These are phyloP conservation scores for Motacilla tschutschensis DNA, from an alignment of 2,113 vertebrate genomes.

Conservation along the genomic window DNA sequence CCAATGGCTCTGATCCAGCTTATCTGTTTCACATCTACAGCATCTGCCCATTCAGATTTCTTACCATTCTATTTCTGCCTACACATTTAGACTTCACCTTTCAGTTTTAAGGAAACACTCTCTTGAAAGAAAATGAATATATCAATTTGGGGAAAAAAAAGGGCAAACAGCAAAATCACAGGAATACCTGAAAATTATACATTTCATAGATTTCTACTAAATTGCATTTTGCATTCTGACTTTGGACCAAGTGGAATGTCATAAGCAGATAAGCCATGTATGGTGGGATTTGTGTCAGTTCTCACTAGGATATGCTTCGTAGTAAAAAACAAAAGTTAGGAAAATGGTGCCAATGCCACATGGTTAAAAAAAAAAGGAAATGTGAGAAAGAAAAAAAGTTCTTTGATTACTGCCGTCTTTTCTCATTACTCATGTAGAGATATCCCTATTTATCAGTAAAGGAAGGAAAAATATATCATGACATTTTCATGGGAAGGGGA, in stretches of 20 bases:
- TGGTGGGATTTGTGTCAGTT: not conserved
- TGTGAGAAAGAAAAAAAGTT: not conserved
- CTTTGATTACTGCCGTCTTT: not conserved
- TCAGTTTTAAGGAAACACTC: not conserved
- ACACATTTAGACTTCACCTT: not conserved
- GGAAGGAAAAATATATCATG: conserved; percentile 22
- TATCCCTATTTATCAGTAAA: conserved; percentile 33
- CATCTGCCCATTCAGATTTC: not conserved
- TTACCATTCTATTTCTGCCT: not conserved
- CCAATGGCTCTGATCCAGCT: not conserved
- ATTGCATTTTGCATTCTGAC: not conserved
- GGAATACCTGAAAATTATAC: not conserved
- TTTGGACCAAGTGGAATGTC: not conserved
- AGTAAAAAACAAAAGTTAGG: not conserved
- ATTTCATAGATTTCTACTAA: not conserved
- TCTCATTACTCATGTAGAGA: not conserved
- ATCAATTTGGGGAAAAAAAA: not conserved
- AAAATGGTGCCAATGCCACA: not conserved
- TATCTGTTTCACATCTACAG: not conserved
- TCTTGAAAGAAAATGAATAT: not conserved
- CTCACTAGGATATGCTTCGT: not conserved
- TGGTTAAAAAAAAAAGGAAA: not conserved
- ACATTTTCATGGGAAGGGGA: not conserved
- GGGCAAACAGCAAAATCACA: not conserved
- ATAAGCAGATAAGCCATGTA: not conserved